These are phyloP conservation scores for Trachelipus rathkii DNA, from an alignment of 1,140 invertebrate species.

Conservation along the genomic window DNA sequence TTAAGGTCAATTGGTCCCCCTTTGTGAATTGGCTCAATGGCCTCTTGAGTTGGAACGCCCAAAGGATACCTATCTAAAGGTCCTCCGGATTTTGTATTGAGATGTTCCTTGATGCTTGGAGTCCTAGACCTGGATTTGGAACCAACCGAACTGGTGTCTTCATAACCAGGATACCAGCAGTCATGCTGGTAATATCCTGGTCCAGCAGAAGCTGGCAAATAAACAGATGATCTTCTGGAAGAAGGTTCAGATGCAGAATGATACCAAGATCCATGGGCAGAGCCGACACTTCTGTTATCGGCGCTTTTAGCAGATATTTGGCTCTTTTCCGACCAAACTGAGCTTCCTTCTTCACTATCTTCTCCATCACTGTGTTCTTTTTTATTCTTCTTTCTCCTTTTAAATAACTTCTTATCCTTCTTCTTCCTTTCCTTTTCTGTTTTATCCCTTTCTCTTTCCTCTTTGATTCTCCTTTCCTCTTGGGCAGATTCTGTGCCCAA, in stretches of 20 bases:
- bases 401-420: slow-evolving; percentile 33
- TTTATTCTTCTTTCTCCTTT: slow-evolving; percentile 36
- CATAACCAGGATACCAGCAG: slow-evolving; percentile 43
- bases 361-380: slow-evolving; percentile 35
- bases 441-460: slow-evolving; percentile 42
- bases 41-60: slow-evolving; percentile 34
- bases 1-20: slow-evolving; percentile 34
- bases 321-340: slow-evolving; percentile 37
- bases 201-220: slow-evolving; percentile 42
- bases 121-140: slow-evolving; percentile 40
- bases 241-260: slow-evolving; percentile 44
- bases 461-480: slow-evolving; percentile 42
- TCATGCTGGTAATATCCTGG: slow-evolving; percentile 44
- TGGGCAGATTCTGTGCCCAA: slow-evolving; percentile 42
- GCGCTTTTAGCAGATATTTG: not conserved
- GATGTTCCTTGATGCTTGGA: slow-evolving; percentile 35
- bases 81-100: slow-evolving; percentile 31
- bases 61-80: slow-evolving; percentile 42
- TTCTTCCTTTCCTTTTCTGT: slow-evolving; percentile 40
- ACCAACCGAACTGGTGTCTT: slow-evolving; percentile 41
- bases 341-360: slow-evolving; percentile 38
- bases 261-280: slow-evolving; percentile 42
- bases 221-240: slow-evolving; percentile 41
- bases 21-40: slow-evolving; percentile 42
- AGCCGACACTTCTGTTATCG: slow-evolving; percentile 32